These are phyloP conservation scores for Pomacea canaliculata DNA, from an alignment of 2,888 invertebrate species.

Conservation along the genomic window DNA sequence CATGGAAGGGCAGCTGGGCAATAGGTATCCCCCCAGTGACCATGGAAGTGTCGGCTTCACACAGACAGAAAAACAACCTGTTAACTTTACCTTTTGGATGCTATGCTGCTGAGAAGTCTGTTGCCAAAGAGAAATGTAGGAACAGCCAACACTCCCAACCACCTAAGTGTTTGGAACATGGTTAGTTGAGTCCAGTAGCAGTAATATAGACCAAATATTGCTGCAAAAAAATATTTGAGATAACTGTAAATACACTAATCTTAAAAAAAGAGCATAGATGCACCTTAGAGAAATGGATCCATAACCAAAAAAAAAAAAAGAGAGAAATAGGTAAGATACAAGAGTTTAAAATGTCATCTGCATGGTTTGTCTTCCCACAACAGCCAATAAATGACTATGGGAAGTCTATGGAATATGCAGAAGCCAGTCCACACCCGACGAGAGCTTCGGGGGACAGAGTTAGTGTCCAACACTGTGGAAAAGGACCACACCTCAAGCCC, in stretches of 20 bases:
- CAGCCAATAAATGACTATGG: neutral
- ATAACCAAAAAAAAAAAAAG: no score
- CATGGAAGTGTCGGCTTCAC: conserved; percentile 23
- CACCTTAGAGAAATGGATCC: no score
- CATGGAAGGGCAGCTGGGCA: conserved; percentile 30
- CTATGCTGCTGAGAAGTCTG: conserved; percentile 87
- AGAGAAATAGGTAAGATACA: neutral
- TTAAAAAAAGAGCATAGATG: no score
- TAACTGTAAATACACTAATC: neutral
- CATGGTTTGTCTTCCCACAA: neutral
- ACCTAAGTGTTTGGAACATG: conserved; percentile 96
- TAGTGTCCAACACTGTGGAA: neutral
- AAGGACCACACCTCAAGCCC: neutral
- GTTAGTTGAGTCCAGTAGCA: conserved; percentile 92
- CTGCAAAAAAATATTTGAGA: conserved; percentile 72
- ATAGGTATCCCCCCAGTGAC: conserved; percentile 8
- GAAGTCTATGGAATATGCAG: conserved; percentile 6
- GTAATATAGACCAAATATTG: conserved; percentile 87
- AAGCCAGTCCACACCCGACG: neutral
- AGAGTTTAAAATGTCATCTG: neutral
- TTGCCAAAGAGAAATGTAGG: conserved; percentile 95
- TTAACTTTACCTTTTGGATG: conserved; percentile 68
- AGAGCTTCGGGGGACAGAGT: neutral
- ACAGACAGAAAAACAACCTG: neutral
- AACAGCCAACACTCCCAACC: conserved; percentile 85